These are phyloP conservation scores for Xanthorhoe designata DNA, from an alignment of 2,888 invertebrate species.

Conservation along the genomic window DNA sequence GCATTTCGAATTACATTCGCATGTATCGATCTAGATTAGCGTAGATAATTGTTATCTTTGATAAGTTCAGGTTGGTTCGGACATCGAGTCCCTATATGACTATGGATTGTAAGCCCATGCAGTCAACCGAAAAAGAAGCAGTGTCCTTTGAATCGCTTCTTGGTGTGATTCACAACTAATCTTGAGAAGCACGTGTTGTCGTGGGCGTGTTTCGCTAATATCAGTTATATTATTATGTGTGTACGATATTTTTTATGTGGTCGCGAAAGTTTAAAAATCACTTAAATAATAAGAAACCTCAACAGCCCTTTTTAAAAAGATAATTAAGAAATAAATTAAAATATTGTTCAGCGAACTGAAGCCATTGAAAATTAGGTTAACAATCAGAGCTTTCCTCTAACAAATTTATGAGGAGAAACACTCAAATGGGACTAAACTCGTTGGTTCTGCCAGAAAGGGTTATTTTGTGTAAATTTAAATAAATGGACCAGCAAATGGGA, in stretches of 20 bases:
- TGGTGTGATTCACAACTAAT: slow-evolving; percentile 1
- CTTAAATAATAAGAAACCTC: too few relatives aligned
- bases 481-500: slow-evolving; percentile 26
- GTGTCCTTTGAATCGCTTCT: background rate
- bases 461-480: slow-evolving; percentile 39
- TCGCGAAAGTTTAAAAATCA: too few relatives aligned
- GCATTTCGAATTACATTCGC: slow-evolving; percentile 50
- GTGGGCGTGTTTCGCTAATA: background rate
- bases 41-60: slow-evolving; percentile 64
- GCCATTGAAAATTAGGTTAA: slow-evolving; percentile 20
- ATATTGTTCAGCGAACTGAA: slow-evolving; percentile 2
- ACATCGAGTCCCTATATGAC: slow-evolving; percentile 50
- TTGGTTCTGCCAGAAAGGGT: slow-evolving; percentile 34
- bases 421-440: slow-evolving; percentile 31
- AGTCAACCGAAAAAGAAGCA: background rate
- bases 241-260: too few relatives aligned
- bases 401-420: slow-evolving; percentile 37
- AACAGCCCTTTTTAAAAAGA: too few relatives aligned
- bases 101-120: slow-evolving; percentile 45
- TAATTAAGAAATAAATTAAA: background rate
- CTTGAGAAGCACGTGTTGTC: background rate
- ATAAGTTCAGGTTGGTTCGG: slow-evolving; percentile 58
- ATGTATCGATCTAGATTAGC: slow-evolving; percentile 68
- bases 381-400: slow-evolving; percentile 33
- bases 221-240: too few relatives aligned